Conservation (phyloP, 1,140 invertebrate genomes). For the Centruroides sculpturatus region DNA sequence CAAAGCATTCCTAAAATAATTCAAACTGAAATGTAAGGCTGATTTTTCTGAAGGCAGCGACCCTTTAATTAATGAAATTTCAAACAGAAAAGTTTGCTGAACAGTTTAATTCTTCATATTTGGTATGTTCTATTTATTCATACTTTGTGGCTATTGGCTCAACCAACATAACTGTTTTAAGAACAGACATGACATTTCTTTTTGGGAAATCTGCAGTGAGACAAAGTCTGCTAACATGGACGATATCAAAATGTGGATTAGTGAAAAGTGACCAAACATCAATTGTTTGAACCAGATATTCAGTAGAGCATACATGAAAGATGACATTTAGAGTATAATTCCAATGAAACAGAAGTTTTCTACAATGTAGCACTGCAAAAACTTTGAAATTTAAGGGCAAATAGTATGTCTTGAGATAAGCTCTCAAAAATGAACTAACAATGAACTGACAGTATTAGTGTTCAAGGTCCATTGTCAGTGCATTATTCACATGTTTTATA, state of each 20-base stretch:
- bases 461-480: no score
- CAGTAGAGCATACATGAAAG: conserved; percentile 14
- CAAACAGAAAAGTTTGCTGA: conserved; percentile 18
- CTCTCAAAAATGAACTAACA: background rate
- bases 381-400: background rate
- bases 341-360: conserved; percentile 17
- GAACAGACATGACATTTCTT: conserved; percentile 17
- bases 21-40: background rate
- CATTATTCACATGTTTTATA: no score
- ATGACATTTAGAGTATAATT: conserved; percentile 18
- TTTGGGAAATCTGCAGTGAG: conserved; percentile 12
- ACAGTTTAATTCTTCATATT: conserved; percentile 15
- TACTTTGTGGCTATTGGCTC: no score
- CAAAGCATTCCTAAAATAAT: background rate
- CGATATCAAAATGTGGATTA: conserved; percentile 12
- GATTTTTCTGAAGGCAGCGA: conserved; percentile 13
- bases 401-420: background rate
- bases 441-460: no score
- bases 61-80: conserved; percentile 12
- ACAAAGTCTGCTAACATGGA: conserved; percentile 11
- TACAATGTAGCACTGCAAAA: conserved; percentile 9
- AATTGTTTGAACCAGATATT: no score
- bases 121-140: conserved; percentile 18
- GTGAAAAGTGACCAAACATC: conserved; percentile 10
- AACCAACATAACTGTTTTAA: conserved; percentile 21